phyloP scores from a whole-genome alignment of 2,113 vertebrate species.

The Sylvietta virens region DNA sequence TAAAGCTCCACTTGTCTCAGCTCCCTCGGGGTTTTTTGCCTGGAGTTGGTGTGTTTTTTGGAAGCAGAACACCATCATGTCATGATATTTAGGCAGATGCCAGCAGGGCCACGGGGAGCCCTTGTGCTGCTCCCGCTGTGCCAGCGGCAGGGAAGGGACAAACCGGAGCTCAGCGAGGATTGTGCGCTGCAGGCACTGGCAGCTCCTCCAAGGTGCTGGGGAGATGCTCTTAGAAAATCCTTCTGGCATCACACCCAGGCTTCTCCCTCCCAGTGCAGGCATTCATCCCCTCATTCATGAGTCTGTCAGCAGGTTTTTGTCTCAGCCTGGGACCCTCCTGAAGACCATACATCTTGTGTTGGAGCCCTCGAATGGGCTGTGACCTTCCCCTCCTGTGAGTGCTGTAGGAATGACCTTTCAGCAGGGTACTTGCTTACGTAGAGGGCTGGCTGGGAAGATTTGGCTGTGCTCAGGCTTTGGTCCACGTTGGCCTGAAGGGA shows the following conservation, averaged over 20 bases:
- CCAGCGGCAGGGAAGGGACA: background rate
- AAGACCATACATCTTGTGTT: constrained; percentile 59
- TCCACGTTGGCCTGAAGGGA: background rate
- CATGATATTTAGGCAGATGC: background rate
- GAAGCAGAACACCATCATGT: background rate
- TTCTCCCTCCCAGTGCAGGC: background rate
- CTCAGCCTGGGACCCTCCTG: constrained; percentile 18
- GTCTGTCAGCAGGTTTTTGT: constrained; percentile 62
- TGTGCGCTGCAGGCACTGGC: background rate
- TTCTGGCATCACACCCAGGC: background rate
- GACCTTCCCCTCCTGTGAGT: constrained; percentile 17
- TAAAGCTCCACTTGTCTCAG: background rate
- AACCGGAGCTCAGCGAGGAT: background rate
- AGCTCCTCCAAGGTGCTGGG: background rate
- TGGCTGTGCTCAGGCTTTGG: background rate
- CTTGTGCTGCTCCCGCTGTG: background rate
- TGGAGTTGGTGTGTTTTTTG: background rate
- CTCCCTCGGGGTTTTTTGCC: background rate
- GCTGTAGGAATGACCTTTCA: constrained; percentile 50
- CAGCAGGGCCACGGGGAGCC: background rate
- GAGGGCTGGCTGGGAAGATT: background rate
- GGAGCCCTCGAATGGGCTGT: background rate
- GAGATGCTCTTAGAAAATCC: constrained; percentile 23
- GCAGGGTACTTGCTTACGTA: background rate
- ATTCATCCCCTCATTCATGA: constrained; percentile 20